Evolutionary conservation across 2,797 vertebrate genomes (phyloP).

Genomic region (Leuciscus waleckii): DNA sequence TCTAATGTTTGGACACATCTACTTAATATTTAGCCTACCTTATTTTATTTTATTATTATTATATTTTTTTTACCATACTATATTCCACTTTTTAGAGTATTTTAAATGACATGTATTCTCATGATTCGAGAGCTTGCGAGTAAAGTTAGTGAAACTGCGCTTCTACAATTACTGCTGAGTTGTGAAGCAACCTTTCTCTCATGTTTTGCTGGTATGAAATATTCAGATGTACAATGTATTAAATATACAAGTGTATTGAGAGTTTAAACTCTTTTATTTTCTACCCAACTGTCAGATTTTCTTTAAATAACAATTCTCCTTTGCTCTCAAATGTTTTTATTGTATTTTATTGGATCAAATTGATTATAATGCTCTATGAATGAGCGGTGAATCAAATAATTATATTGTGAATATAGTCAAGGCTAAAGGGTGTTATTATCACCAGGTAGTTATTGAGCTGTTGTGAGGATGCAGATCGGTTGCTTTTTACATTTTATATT

Average conservation of each 20-base stretch:
- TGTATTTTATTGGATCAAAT: not conserved
- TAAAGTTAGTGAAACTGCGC: not conserved
- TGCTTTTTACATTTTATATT: not conserved
- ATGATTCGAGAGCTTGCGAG: not conserved
- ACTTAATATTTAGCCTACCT: not conserved
- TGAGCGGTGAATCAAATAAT: no score
- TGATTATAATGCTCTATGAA: not conserved
- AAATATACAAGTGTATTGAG: not conserved
- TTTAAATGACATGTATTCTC: not conserved
- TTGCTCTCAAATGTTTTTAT: not conserved
- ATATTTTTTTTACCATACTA: not conserved
- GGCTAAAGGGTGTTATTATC: not conserved
- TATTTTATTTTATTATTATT: not conserved
- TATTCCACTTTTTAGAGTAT: not conserved
- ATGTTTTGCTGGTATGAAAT: not conserved
- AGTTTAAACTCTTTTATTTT: not conserved
- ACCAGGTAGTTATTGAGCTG: no score
- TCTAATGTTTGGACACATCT: not conserved
- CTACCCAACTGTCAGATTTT: not conserved
- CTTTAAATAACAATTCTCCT: not conserved
- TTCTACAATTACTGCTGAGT: not conserved
- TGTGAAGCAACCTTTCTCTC: not conserved
- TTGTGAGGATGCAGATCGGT: not conserved
- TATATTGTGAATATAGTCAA: not conserved
- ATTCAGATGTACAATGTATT: not conserved